phyloP scores from a whole-genome alignment of 1,140 invertebrate species.

The Rhopalosiphum maidis region DNA sequence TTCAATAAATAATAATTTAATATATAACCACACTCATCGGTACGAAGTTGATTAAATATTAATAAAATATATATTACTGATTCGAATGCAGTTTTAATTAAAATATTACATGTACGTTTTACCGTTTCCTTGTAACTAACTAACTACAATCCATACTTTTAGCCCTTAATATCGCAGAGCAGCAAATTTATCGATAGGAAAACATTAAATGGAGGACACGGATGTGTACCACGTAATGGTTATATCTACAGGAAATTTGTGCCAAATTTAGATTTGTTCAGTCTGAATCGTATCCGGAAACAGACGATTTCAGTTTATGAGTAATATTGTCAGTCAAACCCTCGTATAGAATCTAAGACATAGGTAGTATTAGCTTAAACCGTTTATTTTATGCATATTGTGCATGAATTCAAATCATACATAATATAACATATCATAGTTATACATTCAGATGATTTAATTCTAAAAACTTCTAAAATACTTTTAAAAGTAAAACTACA shows the following conservation, averaged over 20 bases:
- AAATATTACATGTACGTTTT: neutral
- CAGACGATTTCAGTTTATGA: neutral
- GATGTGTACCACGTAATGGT: neutral
- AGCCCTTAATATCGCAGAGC: too few relatives aligned
- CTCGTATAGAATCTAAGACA: neutral
- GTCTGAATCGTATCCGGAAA: constrained; percentile 33
- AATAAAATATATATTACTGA: neutral
- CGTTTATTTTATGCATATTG: neutral
- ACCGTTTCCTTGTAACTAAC: neutral
- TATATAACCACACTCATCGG: neutral
- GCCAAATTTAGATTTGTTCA: neutral
- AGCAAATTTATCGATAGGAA: neutral
- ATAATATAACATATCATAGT: too few relatives aligned
- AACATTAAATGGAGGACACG: neutral
- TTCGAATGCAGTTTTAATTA: neutral
- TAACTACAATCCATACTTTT: neutral
- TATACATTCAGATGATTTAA: neutral
- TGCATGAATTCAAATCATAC: too few relatives aligned
- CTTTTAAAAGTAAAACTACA: neutral
- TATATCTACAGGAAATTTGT: constrained; percentile 4
- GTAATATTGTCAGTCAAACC: neutral
- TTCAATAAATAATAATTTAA: neutral
- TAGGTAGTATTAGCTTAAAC: too few relatives aligned
- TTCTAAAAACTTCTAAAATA: neutral
- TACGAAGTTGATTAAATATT: neutral